phyloP scores from a whole-genome alignment of 2,113 vertebrate species.

The Onychorhynchus coronatus region DNA sequence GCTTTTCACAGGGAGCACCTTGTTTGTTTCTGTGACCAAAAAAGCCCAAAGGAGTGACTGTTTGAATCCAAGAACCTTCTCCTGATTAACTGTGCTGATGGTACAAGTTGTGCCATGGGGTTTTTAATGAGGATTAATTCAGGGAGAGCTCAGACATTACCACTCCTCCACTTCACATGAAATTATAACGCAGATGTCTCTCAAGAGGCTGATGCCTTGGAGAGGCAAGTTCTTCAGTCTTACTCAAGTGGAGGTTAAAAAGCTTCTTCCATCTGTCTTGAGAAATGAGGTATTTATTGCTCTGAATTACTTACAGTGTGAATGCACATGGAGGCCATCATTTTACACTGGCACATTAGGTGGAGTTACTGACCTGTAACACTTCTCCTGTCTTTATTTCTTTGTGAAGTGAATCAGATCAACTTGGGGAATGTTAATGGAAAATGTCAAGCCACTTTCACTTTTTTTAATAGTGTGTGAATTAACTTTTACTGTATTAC shows the following conservation, averaged over 20 bases:
- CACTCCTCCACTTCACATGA: accelerated
- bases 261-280: not conserved
- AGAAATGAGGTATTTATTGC: not conserved
- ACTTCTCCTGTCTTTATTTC: not conserved
- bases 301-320: not conserved
- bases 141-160: not conserved
- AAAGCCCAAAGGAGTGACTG: not conserved
- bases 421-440: not conserved
- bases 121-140: not conserved
- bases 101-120: accelerated
- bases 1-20: not conserved
- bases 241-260: not conserved
- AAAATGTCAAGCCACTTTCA: not conserved
- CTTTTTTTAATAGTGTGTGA: not conserved
- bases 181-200: not conserved
- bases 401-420: not conserved
- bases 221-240: not conserved
- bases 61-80: not conserved
- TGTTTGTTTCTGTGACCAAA: not conserved
- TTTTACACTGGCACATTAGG: not conserved
- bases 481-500: not conserved
- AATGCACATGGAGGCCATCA: not conserved
- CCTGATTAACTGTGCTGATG: not conserved
- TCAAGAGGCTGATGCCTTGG: not conserved
- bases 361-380: not conserved